Base-by-base conservation (phyloP, 1,140 invertebrate genomes). In the Leptestheria dahalacensis region DNA sequence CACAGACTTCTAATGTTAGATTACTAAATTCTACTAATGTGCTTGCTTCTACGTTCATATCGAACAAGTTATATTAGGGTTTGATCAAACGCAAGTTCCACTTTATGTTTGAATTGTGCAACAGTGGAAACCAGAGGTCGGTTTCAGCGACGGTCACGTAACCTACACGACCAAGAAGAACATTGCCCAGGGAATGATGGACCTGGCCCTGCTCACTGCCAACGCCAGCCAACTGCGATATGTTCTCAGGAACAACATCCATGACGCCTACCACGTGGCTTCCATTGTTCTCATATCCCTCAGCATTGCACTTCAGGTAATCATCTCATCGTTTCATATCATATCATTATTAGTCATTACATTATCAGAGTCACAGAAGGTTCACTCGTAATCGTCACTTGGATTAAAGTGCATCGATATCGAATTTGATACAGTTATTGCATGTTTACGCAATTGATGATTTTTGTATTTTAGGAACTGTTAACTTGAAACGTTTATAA, bases 221-320 rank as follows among this genome's bases (percentile, higher is more conserved):
- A 73, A 73, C 56, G 69, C 69, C 26, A 68, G 69, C 21, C 71
- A 73, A 41, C 57, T 73, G 18, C 69, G 72, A 52, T 69, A 69
- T 48, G 29, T 72, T 2, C 48, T 72, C 9, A 64, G 66, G 21
- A 63, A 60, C 21, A 54, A 49, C 20, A 57, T 57, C 2, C 59
- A 26, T 21, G 60, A 64, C 41, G 41, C 63, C 11, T 62, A 65
- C 20, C 68, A 67, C 48, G 63, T 63, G 24, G 56, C 63, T 12
- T 62, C 65, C 60, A 61, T 72, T 24, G 60, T 62, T 0, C 62
- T 73, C 25, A 71, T 72, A 48, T 57, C 57, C 52, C 61, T 68
- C 11, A 73, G 71, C 20, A 66, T 72, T 24, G 54, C 69, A 18
- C 59, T 72, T 20, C 71, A 72, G 66, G 71, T 72, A 65, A 63